A percentile compares a stretch with the other conserved stretches of the same genome.
phyloP scores from a whole-genome alignment of 2,888 invertebrate genomes.

The Sinhomidia bicolor region DNA sequence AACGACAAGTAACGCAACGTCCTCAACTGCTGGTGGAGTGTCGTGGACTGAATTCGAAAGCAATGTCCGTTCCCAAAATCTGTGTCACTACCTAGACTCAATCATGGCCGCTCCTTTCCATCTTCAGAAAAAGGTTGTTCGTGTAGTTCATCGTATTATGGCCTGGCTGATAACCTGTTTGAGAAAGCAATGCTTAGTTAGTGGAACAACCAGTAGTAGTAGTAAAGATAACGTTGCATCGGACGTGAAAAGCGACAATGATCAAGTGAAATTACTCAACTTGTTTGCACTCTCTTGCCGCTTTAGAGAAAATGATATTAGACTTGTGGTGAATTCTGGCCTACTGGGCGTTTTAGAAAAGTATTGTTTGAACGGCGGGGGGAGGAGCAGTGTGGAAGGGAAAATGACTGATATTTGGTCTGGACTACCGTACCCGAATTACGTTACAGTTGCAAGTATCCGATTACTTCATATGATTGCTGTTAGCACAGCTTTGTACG shows the following conservation, averaged over 20 bases:
- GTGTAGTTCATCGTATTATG: slow-evolving; percentile 83
- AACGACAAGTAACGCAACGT: neutral
- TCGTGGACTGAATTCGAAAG: slow-evolving; percentile 80
- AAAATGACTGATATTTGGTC: slow-evolving; percentile 69
- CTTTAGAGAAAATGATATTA: slow-evolving; percentile 84
- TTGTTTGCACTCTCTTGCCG: slow-evolving; percentile 84
- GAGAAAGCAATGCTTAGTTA: slow-evolving; percentile 64
- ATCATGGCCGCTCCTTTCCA: slow-evolving; percentile 83
- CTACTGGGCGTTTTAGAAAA: slow-evolving; percentile 83
- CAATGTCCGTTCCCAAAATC: slow-evolving; percentile 82
- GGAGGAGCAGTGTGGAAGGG: neutral
- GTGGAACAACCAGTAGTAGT: neutral
- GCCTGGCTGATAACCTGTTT: slow-evolving; percentile 77
- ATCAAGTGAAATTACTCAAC: slow-evolving; percentile 79
- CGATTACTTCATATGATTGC: slow-evolving; percentile 84
- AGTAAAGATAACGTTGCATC: neutral
- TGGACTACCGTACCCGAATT: slow-evolving; percentile 77
- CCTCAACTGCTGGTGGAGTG: slow-evolving; percentile 80
- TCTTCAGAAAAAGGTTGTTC: slow-evolving; percentile 84
- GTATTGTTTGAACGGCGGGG: slow-evolving; percentile 80
- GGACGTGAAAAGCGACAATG: slow-evolving; percentile 49
- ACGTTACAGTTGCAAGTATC: slow-evolving; percentile 83
- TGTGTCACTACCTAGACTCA: slow-evolving; percentile 85
- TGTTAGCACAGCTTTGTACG: slow-evolving; percentile 83
- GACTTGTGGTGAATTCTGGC: slow-evolving; percentile 84